Conservation (phyloP, 2,888 invertebrate genomes). For the Microctonus aethiopoides region DNA sequence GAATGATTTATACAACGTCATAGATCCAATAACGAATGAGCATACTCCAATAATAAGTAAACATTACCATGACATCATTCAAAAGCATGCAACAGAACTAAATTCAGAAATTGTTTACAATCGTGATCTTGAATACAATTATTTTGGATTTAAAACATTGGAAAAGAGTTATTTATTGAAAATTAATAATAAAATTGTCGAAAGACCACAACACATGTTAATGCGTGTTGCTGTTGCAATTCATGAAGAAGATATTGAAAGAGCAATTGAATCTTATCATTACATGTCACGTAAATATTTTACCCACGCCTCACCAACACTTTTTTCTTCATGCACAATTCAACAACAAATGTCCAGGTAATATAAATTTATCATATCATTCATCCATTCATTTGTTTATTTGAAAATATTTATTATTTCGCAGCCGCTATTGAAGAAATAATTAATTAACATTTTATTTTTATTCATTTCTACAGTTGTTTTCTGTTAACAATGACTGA, state of each 20-base stretch:
- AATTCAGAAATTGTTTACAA: conserved; percentile 97
- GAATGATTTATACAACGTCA: conserved; percentile 82
- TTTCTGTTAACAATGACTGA: conserved; percentile 73
- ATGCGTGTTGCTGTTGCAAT: conserved; percentile 90
- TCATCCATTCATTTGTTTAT: background rate
- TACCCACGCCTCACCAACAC: conserved; percentile 75
- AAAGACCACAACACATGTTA: conserved; percentile 98
- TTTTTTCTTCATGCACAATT: conserved; percentile 73
- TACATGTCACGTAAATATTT: conserved; percentile 73
- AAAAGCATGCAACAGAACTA: conserved; percentile 86
- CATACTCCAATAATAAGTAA: conserved; percentile 89
- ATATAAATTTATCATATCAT: background rate
- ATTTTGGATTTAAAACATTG: conserved; percentile 98
- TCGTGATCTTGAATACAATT: conserved; percentile 95
- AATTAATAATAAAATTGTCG: conserved; percentile 91
- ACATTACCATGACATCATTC: conserved; percentile 82
- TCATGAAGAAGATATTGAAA: conserved; percentile 71
- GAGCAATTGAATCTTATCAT: conserved; percentile 75
- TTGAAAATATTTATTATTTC: too few species aligned
- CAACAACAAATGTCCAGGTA: conserved; percentile 71
- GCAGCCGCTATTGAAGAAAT: background rate
- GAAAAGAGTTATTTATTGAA: conserved; percentile 94
- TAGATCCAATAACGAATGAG: conserved; percentile 77
- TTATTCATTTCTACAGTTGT: conserved; percentile 62
- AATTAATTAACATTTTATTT: too few species aligned